phyloP scores from a whole-genome alignment of 2,888 invertebrate genomes.

The Pantelozetes paolii region DNA sequence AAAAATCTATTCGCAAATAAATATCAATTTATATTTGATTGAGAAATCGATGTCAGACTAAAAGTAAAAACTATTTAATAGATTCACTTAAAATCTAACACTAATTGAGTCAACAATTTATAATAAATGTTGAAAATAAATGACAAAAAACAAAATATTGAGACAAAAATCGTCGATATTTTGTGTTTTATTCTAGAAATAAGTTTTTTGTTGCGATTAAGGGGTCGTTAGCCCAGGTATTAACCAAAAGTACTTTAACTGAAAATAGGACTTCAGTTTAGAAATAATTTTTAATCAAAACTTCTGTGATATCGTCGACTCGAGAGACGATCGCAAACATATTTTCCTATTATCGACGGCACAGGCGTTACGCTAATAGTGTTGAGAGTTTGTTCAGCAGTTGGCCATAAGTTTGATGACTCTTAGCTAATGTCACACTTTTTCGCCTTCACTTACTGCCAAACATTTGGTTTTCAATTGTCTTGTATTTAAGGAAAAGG shows the following conservation, averaged over 20 bases:
- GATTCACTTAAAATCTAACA: too few species aligned
- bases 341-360: constrained; percentile 1
- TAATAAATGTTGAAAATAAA: too few species aligned
- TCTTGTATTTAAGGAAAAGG: neutral
- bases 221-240: constrained; percentile 8
- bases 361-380: constrained; percentile 11
- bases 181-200: too few species aligned
- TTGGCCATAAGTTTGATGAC: constrained; percentile 25
- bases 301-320: constrained; percentile 25
- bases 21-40: too few species aligned
- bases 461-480: neutral
- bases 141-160: too few species aligned
- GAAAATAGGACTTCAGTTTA: constrained; percentile 12
- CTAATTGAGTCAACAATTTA: too few species aligned
- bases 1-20: too few species aligned
- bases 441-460: neutral
- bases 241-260: neutral
- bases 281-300: neutral
- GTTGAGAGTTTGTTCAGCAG: neutral
- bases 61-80: too few species aligned
- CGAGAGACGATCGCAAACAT: constrained; percentile 3
- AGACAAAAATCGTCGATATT: neutral
- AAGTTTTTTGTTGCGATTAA: neutral
- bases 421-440: constrained; percentile 8
- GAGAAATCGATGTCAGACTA: too few species aligned